These are phyloP conservation scores for Corythoichthys haematopterus DNA, from an alignment of 2,113 vertebrate genomes.

Conservation along the genomic window DNA sequence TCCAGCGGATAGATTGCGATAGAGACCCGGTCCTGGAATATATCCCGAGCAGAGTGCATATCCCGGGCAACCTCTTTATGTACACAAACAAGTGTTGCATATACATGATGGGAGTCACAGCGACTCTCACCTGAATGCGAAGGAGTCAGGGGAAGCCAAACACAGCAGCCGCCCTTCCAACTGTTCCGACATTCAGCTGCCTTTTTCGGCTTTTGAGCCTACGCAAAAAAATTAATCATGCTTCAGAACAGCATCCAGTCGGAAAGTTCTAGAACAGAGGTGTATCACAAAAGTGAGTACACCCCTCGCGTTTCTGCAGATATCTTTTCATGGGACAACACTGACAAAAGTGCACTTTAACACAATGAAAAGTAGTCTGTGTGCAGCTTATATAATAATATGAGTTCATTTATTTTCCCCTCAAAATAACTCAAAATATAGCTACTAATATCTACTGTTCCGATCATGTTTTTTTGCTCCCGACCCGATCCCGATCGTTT, in stretches of 20 bases:
- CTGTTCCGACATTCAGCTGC: slow-evolving; percentile 34
- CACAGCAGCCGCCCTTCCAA: slow-evolving; percentile 40
- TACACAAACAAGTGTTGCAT: slow-evolving; percentile 42
- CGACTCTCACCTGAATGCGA: slow-evolving; percentile 37
- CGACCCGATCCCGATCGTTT: too few relatives aligned
- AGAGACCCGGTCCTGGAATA: slow-evolving; percentile 56
- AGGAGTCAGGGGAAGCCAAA: slow-evolving; percentile 25
- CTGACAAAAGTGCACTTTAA: too few relatives aligned
- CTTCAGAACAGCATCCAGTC: not conserved
- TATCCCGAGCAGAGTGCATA: slow-evolving; percentile 61
- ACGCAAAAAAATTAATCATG: not conserved
- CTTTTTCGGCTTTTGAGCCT: slow-evolving; percentile 28
- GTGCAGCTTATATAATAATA: too few relatives aligned
- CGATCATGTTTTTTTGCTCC: too few relatives aligned
- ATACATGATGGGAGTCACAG: slow-evolving; percentile 11
- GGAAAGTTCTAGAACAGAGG: not conserved
- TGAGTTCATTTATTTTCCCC: too few relatives aligned
- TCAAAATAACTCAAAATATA: too few relatives aligned
- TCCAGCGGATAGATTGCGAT: slow-evolving; percentile 50
- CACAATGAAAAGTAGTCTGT: too few relatives aligned
- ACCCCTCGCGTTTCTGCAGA: too few relatives aligned
- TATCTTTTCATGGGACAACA: too few relatives aligned
- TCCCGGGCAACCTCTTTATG: slow-evolving; percentile 51
- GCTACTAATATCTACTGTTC: too few relatives aligned
- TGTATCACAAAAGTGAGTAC: too few relatives aligned